Base-by-base conservation (phyloP, 2,113 vertebrate genomes). In the Lipotes vexillifer region DNA sequence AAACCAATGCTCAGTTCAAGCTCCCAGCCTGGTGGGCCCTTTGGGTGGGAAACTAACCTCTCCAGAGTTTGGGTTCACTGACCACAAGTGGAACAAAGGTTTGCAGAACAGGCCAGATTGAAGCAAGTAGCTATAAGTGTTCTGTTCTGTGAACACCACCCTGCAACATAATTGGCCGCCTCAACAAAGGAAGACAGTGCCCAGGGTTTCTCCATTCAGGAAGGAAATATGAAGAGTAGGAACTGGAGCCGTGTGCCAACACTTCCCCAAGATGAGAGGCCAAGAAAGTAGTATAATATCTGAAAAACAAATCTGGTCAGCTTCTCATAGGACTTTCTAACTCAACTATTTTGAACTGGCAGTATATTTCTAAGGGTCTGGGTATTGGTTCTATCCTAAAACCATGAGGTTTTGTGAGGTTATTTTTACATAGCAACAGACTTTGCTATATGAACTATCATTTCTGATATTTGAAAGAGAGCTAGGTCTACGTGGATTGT, bases 1-100 rank as follows among this genome's bases (percentile, higher is more conserved):
- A 97, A 97, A 71, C 41, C 63, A 95, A 85, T 21, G 55, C 65
- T 94, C 38, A 81, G 44, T 85, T 83, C 92, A 93, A 86, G 84
- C 84, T 97, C 33, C 65, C 75, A 17, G 75, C 90, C 90, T 97
- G 97, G 98, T 97, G 97, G 97, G 97, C 98, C 93, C 36, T 52
- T 88, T 66, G 86, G 92, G 74, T 90, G 93, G 94, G 97, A 97
- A 97, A 86, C 80, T 71, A 92, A 82, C 66, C 77, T 92, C 66
- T 94, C 87, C 84, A 52, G 61, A 95, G 90, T 72, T 82, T 93
- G 71, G 55, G 88, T 96, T 98, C 96, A 95, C 75, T 82, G 90
- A 95, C 96, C 92, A 57, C 96, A 94, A 96, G 81, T 90, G 92
- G 92, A 98, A 97, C 80, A 93, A 80, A 92, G 90, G 74, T 95